Base-by-base conservation (phyloP, 2,888 invertebrate species). In the Atethmia centrago region DNA sequence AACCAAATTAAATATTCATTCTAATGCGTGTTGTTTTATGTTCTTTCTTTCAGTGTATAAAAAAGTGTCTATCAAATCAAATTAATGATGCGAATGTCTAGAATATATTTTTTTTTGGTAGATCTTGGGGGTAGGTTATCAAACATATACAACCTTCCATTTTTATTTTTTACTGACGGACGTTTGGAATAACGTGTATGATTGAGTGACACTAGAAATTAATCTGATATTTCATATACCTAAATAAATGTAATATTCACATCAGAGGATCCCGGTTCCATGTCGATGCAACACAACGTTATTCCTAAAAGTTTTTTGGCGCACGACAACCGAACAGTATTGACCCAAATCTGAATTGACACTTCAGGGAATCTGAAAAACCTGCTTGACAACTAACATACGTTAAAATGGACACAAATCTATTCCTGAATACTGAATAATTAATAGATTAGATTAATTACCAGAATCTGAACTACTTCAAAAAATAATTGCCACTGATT, bases 331-430 rank as follows among this genome's bases (percentile, higher is more conserved):
- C 8, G 45, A 69, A 62, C 49, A 55, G 14, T 65, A 61, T 28
- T 77, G 78, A 71, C 49, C 59, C 40, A 64, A 82, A 77, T 80
- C 47, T 36, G n/a, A 56, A 83, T 64, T 70, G 66, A 74, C 66
- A 79, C 31, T 58, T 69, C 58, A 63, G 67, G 42, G 67, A 62
- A 58, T 49, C 31, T 21, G 40, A n/a, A 64, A 56, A 31, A 61
- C 59, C 28, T 64, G 16, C 12, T 25, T 31, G 19, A 62, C 53
- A 61, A 47, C 56, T 36, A 42, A n/a, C 8, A 14, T 14, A 51
- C 8, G 3, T 51, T 55, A 49, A 73, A 68, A 53, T 42, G 66
- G 31, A 45, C 25, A 36, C 36, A 49, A 63, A 64, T 64, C 0
- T 53, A 56, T 70, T 77, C 47, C 28, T 40, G n/a, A 21, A 45